These are phyloP conservation scores for Drosophila suzukii DNA, from an alignment of 1,140 invertebrate genomes.

Conservation along the genomic window DNA sequence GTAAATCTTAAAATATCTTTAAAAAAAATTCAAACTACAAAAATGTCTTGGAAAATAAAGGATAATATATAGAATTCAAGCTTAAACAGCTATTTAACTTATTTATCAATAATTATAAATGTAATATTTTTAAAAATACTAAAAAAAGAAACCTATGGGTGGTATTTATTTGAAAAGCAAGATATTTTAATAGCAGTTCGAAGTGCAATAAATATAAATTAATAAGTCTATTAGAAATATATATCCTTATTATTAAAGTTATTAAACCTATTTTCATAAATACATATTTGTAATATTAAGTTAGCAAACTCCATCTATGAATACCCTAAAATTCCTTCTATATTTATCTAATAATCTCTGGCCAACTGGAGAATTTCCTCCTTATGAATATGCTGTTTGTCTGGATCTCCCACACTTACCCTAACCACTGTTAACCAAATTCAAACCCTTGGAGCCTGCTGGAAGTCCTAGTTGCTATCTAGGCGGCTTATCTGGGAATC, in stretches of 20 bases:
- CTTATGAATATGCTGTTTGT: constrained; percentile 36
- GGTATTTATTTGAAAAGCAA: no score
- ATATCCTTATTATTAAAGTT: no score
- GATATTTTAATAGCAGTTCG: background rate
- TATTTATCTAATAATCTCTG: constrained; percentile 28
- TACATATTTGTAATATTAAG: background rate
- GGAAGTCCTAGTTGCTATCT: constrained; percentile 52
- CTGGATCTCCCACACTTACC: constrained; percentile 34
- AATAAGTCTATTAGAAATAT: no score
- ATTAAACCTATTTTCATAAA: background rate
- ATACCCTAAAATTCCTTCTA: background rate
- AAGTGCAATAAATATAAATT: background rate
- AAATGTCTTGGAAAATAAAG: background rate
- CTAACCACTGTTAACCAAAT: constrained; percentile 25
- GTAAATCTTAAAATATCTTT: background rate
- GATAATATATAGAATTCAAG: background rate
- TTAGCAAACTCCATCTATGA: background rate
- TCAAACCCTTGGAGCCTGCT: constrained; percentile 14
- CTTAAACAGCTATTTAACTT: no score
- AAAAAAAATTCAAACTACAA: background rate
- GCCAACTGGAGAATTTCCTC: constrained; percentile 4
- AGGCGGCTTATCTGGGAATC: constrained; percentile 62
- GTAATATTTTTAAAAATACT: background rate
- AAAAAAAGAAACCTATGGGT: background rate
- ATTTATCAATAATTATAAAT: no score